These are phyloP conservation scores for Muscidifurax raptorellus DNA, from an alignment of 1,140 invertebrate genomes.

Conservation along the genomic window DNA sequence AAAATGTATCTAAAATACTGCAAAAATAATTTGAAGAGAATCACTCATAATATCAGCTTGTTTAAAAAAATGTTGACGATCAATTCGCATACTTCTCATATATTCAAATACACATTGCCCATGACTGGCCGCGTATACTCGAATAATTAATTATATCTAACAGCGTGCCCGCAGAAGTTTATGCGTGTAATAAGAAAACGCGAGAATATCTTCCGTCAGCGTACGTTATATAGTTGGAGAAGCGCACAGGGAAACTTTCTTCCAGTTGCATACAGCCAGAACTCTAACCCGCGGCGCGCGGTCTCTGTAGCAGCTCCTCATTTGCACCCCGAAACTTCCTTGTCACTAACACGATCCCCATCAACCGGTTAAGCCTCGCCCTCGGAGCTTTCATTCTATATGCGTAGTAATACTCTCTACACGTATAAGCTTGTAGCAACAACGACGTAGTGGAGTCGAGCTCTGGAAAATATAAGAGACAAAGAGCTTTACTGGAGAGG, in stretches of 20 bases:
- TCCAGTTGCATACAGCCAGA: not conserved
- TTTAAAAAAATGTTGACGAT: no score
- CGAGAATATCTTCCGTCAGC: not conserved
- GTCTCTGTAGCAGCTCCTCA: not conserved
- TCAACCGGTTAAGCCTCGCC: not conserved
- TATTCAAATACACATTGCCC: no score
- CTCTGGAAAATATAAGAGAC: not conserved
- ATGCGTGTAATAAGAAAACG: not conserved
- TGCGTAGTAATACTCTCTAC: not conserved
- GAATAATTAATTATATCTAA: not conserved
- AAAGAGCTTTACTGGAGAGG: not conserved
- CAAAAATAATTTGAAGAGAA: no score
- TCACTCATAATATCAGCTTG: no score
- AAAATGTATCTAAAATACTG: no score
- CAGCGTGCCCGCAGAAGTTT: not conserved
- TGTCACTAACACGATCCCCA: not conserved
- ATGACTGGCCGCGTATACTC: no score
- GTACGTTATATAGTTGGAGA: not conserved
- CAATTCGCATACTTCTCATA: no score
- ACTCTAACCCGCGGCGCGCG: no score
- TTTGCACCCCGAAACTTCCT: not conserved
- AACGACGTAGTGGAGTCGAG: not conserved
- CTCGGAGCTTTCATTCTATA: not conserved
- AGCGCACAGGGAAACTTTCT: not conserved
- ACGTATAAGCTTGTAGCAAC: not conserved